phyloP scores from a whole-genome alignment of 2,797 vertebrate species.

The Coendou prehensilis region DNA sequence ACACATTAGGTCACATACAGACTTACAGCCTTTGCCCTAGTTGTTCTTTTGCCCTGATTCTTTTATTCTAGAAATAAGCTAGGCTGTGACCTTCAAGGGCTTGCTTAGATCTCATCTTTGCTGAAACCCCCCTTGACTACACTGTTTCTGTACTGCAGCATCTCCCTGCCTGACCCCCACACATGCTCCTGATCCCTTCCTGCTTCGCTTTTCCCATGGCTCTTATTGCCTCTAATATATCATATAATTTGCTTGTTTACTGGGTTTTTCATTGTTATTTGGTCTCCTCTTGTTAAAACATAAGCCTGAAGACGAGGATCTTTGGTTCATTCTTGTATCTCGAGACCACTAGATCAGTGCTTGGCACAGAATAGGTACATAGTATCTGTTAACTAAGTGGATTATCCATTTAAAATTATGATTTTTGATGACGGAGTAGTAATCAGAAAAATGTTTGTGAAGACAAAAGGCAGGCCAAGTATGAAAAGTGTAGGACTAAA shows the following conservation, averaged over 20 bases:
- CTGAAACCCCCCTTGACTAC: not conserved
- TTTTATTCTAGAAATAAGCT: not conserved
- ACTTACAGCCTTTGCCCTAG: not conserved
- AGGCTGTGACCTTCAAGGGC: not conserved
- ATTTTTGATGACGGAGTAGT: not conserved
- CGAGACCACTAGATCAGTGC: not conserved
- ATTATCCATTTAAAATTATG: conserved; percentile 19
- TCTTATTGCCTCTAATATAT: not conserved
- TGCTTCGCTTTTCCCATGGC: not conserved
- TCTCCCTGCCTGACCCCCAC: not conserved
- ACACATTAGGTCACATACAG: not conserved
- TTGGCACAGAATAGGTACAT: not conserved
- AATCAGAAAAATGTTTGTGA: conserved; percentile 26
- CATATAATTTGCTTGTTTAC: not conserved
- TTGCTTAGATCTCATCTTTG: not conserved
- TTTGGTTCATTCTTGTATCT: not conserved
- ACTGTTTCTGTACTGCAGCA: not conserved
- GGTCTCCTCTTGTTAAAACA: not conserved
- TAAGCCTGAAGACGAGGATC: not conserved
- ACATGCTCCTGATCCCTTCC: not conserved
- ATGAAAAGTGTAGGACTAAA: conserved; percentile 2
- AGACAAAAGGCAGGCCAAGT: not conserved
- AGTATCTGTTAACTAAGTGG: not conserved
- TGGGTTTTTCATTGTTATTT: not conserved
- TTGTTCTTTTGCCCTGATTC: not conserved